Evolutionary conservation across 2,888 invertebrate genomes (phyloP).

Genomic region (Xanthostigma xanthostigma): DNA sequence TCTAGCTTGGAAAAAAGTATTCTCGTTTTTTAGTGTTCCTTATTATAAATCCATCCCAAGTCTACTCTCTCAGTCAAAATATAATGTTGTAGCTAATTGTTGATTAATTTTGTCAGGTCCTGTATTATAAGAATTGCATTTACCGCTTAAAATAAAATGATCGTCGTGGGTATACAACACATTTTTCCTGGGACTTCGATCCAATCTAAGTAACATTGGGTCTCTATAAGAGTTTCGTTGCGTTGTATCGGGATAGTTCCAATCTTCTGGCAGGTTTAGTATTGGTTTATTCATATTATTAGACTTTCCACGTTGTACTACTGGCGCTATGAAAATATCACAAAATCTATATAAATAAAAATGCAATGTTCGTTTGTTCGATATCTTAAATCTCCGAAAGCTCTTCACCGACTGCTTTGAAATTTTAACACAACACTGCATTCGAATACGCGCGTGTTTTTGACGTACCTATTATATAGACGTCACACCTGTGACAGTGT

Average conservation of each 20-base stretch:
- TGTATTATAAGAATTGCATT: neutral
- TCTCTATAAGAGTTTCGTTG: slow-evolving; percentile 10
- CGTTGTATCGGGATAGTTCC: slow-evolving; percentile 9
- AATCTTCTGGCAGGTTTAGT: slow-evolving; percentile 8
- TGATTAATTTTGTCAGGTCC: no score
- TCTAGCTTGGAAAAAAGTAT: no score
- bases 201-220: slow-evolving; percentile 6
- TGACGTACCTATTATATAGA: no score
- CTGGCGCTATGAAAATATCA: slow-evolving; percentile 5
- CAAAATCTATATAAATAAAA: neutral
- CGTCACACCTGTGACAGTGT: no score
- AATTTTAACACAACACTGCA: no score
- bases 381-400: no score
- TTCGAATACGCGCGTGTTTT: no score
- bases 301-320: slow-evolving; percentile 6
- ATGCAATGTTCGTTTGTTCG: no score
- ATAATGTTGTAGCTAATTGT: no score
- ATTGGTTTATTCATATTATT: neutral
- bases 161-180: neutral
- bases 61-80: neutral
- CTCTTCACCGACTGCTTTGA: no score
- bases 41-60: no score
- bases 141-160: slow-evolving; percentile 1
- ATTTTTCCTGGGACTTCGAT: neutral
- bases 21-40: no score